A percentile compares a stretch with the other conserved stretches of the same genome.
phyloP scores from a whole-genome alignment of 1,140 invertebrate species.

The Ips typographus region DNA sequence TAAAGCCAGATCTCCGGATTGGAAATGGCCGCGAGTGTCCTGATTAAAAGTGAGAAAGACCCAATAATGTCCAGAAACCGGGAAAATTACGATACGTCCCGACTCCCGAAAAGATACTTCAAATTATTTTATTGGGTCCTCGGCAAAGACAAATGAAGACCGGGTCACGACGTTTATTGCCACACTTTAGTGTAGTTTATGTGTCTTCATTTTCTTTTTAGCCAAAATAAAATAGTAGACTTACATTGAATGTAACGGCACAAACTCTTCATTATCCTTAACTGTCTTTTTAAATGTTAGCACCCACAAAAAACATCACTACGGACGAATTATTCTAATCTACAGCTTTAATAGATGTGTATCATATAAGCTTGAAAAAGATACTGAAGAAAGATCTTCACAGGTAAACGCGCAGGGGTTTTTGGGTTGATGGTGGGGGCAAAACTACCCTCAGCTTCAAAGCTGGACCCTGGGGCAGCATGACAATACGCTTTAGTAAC shows the following conservation, averaged over 20 bases:
- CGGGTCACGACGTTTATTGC: constrained; percentile 37
- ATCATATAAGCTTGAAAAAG: constrained; percentile 11
- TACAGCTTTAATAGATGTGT: background rate
- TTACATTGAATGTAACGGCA: too few species aligned
- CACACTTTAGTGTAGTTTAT: background rate
- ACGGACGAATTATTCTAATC: background rate
- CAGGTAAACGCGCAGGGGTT: constrained; percentile 15
- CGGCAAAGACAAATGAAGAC: constrained; percentile 37
- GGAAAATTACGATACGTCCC: constrained; percentile 31
- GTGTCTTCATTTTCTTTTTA: too few species aligned
- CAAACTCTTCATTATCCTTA: too few species aligned
- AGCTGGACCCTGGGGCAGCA: constrained; percentile 28
- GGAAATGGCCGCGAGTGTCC: constrained; percentile 30
- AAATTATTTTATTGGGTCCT: constrained; percentile 39
- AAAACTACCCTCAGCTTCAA: constrained; percentile 27
- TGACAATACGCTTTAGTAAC: constrained; percentile 32
- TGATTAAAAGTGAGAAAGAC: constrained; percentile 34
- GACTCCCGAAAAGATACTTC: constrained; percentile 23
- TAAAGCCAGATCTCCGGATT: constrained; percentile 34
- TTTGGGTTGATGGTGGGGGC: constrained; percentile 12
- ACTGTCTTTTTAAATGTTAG: too few species aligned
- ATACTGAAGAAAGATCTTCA: constrained; percentile 30
- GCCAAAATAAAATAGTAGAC: too few species aligned
- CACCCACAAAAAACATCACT: too few species aligned
- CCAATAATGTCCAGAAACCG: constrained; percentile 36